Evolutionary conservation across 2,888 invertebrate genomes (phyloP).

Genomic region (Limulus polyphemus): DNA sequence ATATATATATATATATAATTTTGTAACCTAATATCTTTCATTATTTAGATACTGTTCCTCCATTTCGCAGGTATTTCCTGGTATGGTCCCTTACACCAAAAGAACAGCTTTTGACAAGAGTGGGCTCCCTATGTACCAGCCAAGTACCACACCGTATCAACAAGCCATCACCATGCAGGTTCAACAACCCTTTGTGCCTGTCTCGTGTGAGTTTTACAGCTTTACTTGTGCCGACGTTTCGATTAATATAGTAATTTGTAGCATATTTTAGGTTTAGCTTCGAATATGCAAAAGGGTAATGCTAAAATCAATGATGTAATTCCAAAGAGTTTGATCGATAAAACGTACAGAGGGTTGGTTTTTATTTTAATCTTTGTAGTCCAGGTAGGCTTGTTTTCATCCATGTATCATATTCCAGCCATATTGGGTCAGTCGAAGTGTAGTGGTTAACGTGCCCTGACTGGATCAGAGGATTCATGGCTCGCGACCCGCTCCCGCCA

Average conservation of each 20-base stretch:
- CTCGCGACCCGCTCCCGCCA: too few relatives aligned
- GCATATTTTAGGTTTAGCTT: too few relatives aligned
- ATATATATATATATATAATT: not conserved
- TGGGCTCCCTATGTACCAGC: constrained; percentile 90
- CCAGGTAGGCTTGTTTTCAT: too few relatives aligned
- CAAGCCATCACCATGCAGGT: constrained; percentile 79
- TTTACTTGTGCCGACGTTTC: not conserved
- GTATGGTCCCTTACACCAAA: constrained; percentile 90
- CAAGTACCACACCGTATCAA: constrained; percentile 50
- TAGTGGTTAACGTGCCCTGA: too few relatives aligned
- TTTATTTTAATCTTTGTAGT: too few relatives aligned
- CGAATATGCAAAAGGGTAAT: not conserved
- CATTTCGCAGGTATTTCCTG: constrained; percentile 66
- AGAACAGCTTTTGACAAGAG: constrained; percentile 85
- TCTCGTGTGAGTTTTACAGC: constrained; percentile 79
- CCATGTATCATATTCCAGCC: too few relatives aligned
- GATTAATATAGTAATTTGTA: not conserved
- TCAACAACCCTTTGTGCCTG: constrained; percentile 87
- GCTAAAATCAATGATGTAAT: not conserved
- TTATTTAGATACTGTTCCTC: not conserved
- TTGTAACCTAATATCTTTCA: not conserved
- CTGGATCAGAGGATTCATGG: too few relatives aligned
- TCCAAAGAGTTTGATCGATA: not conserved
- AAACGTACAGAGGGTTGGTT: too few relatives aligned
- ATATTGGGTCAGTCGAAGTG: too few relatives aligned